Evolutionary conservation across 2,113 vertebrate genomes (phyloP), one percentile per base, ranked within the genome.

Genomic region (Microcebus jonahi): DNA sequence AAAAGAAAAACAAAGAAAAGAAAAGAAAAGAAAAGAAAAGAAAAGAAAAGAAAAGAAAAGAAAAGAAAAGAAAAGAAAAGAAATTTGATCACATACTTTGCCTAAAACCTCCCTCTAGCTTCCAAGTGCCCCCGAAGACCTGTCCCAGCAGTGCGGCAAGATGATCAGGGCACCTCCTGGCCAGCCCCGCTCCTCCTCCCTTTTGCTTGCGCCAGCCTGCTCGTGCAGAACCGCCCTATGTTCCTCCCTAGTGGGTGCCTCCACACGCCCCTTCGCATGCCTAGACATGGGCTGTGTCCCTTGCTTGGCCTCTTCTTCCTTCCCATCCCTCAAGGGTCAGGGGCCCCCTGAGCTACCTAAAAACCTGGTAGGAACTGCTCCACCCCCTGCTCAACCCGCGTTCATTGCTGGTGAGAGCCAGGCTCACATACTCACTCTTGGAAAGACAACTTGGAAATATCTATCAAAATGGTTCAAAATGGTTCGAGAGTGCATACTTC

Each of bases 71-170:
- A 61, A 59, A 59, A 59, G 57, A 39, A 81, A 34, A 23, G 55
- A 17, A 92, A 67, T 80, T 4, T 36, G 34, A 39, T 53, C 13
- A 50, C 55, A 14, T 42, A 63, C 27, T 80, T 73, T 63, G 36
- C 23, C 27, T 34, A 34, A 61, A 73, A 25, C 10, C 34, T 80
- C 70, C 34, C 10, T 39, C 14, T 10, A 11, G 5, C 45, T 71
- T n/a, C 67, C 14, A 9, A 2, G 5, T 29, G 34, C 55, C 85
- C 53, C 67, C 10, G 5, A 67, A 68, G 29, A 65, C 50, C 53
- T 10, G 18, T 53, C 59, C 8, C 27, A 65, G 20, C 7, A 53
- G 5, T 0, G 5, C 15, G 1, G 3, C 7, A 45, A 15, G 21
- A 42, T 8, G 10, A 25, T 27, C 76, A 42, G 55, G 14, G 20